Evolutionary conservation across 2,888 invertebrate genomes (phyloP), one percentile per base, ranked within the genome.

Genomic region (Diaperis boleti): DNA sequence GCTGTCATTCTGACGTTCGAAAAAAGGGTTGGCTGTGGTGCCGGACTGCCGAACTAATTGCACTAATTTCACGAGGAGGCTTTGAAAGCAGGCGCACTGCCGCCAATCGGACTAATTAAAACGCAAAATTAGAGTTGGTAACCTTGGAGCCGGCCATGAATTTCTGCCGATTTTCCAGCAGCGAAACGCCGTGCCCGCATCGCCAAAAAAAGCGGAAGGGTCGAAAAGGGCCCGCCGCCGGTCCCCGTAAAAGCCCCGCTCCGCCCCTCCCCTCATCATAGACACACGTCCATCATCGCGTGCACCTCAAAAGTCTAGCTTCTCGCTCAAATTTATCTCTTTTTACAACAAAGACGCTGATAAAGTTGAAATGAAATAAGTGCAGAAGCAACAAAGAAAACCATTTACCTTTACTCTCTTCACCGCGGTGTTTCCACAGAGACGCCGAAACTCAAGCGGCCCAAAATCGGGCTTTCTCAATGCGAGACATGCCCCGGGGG

Each of bases 271-370:
- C 14, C 26, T 31, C 15, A 39, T 59, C 39, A 17, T 49, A 49
- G 49, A 59, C 39, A 33, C 10, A 17, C 47, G 57, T 57, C 57
- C 47, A 57, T 57, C 57, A 59, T 17, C 35, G 37, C 17, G 35
- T 49, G 11, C 64, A 65, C 68, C 70, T 70, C 55, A 70, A 71
- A 69, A 69, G 62, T 72, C 71, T 74, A 73, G 76, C 77, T 72
- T 76, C 78, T 77, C 76, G 70, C 76, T 65, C 69, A 72, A 80
- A 80, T 80, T 79, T 79, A 78, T 81, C 80, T 81, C 81, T 81
- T 80, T 81, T 81, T 81, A 80, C 73, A 77, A 81, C 81, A 81
- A 81, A 81, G 81, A 81, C 78, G 80, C 78, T 78, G 81, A 80
- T 79, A 80, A 80, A 80, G 79, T 74, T 80, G 79, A 79, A 80